A percentile compares a stretch with the other conserved stretches of the same genome.
phyloP scores from a whole-genome alignment of 2,797 vertebrate species.

The Macropus fuliginosus region DNA sequence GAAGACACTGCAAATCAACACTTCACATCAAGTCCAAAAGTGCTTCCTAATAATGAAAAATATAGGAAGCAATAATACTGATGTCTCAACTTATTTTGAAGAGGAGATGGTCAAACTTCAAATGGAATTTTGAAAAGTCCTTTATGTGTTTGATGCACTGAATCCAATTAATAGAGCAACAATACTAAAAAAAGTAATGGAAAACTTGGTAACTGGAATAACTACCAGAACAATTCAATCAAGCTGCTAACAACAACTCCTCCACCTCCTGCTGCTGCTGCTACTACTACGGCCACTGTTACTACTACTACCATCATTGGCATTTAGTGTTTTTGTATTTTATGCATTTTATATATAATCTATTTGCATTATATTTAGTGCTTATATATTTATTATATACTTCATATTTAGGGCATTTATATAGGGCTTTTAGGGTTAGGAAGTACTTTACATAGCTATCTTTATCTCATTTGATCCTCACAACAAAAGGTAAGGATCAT shows the following conservation, averaged over 20 bases:
- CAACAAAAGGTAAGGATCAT: background rate
- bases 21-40: background rate
- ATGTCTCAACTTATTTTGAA: background rate
- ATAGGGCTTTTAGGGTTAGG: background rate
- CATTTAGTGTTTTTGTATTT: background rate
- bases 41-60: background rate
- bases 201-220: background rate
- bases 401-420: background rate
- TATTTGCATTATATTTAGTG: background rate
- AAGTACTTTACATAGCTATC: background rate
- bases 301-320: background rate
- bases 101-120: background rate
- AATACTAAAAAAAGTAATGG: background rate
- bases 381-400: background rate
- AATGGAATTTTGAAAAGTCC: background rate
- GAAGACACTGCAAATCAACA: background rate
- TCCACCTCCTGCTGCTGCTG: accelerated
- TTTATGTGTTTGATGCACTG: background rate
- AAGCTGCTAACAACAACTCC: background rate
- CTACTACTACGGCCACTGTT: background rate
- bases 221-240: background rate
- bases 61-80: background rate
- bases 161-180: background rate
- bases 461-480: background rate
- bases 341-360: background rate